Percentiles rank a stretch among this genome's conserved stretches.
These are phyloP conservation scores for Erebia palarica DNA, from an alignment of 2,888 invertebrate species.

Conservation along the genomic window DNA sequence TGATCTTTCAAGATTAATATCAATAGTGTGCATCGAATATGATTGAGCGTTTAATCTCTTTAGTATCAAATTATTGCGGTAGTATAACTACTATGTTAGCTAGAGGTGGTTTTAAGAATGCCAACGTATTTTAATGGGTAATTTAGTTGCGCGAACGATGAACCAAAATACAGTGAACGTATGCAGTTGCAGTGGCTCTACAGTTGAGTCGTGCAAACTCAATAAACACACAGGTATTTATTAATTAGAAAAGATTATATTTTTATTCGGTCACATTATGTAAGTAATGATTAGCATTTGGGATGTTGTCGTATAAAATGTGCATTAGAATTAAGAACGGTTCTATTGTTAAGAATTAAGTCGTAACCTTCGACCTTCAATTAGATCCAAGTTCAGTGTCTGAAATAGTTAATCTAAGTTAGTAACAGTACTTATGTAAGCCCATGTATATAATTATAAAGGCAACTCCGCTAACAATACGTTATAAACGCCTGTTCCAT, in stretches of 20 bases:
- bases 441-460: constrained; percentile 10
- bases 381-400: constrained; percentile 4
- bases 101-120: no score
- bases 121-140: no score
- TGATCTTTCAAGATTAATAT: constrained; percentile 59
- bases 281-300: not conserved
- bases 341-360: not conserved
- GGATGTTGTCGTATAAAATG: not conserved
- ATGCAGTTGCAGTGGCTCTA: no score
- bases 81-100: no score
- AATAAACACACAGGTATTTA: no score
- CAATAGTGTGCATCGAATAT: constrained; percentile 54
- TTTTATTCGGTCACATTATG: no score
- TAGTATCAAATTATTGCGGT: constrained; percentile 26
- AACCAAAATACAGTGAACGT: no score
- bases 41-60: constrained; percentile 55
- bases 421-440: constrained; percentile 7
- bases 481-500: constrained; percentile 38
- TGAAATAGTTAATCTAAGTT: constrained; percentile 8
- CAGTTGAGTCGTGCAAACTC: no score
- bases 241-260: no score
- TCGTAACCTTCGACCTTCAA: not conserved
- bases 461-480: constrained; percentile 16
- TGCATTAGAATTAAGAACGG: not conserved
- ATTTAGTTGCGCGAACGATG: no score